Percentiles rank a stretch among this genome's conserved stretches.
Evolutionary conservation across 2,113 vertebrate species (phyloP).

Genomic region (Elgaria multicarinata): DNA sequence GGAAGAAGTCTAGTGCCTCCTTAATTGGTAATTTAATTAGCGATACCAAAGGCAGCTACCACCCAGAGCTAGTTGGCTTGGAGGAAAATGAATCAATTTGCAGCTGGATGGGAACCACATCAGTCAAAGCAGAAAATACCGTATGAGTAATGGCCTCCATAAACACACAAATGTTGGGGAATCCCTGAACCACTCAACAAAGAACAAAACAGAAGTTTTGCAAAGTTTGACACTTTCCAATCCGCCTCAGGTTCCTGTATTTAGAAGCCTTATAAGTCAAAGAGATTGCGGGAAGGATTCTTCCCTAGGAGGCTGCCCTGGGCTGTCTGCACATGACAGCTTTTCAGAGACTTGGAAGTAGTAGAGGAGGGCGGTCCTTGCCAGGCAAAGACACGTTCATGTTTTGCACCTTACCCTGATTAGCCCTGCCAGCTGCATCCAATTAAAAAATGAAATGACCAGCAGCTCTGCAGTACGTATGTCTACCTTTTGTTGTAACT

Average conservation of each 20-base stretch:
- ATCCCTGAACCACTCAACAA: not conserved
- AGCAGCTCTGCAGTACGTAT: not conserved
- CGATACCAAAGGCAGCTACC: not conserved
- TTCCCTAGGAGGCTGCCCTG: not conserved
- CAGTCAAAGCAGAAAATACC: not conserved
- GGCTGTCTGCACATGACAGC: constrained; percentile 1
- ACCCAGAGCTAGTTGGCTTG: not conserved
- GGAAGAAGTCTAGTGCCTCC: not conserved
- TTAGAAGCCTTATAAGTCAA: not conserved
- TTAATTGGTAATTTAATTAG: constrained; percentile 19
- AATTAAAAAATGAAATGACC: not conserved
- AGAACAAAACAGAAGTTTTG: not conserved
- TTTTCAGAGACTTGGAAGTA: constrained; percentile 3
- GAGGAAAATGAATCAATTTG: not conserved
- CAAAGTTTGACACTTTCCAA: constrained; percentile 1
- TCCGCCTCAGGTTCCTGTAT: not conserved
- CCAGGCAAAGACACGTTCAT: not conserved
- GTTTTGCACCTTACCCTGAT: not conserved
- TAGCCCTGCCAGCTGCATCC: not conserved
- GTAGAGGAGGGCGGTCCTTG: not conserved
- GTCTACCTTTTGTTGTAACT: not conserved
- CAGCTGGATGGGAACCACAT: not conserved
- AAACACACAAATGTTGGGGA: not conserved
- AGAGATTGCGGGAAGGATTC: constrained; percentile 4
- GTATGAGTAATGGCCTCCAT: not conserved